Base-by-base conservation (phyloP, 2,113 vertebrate genomes). In the Reinhardtius hippoglossoides region DNA sequence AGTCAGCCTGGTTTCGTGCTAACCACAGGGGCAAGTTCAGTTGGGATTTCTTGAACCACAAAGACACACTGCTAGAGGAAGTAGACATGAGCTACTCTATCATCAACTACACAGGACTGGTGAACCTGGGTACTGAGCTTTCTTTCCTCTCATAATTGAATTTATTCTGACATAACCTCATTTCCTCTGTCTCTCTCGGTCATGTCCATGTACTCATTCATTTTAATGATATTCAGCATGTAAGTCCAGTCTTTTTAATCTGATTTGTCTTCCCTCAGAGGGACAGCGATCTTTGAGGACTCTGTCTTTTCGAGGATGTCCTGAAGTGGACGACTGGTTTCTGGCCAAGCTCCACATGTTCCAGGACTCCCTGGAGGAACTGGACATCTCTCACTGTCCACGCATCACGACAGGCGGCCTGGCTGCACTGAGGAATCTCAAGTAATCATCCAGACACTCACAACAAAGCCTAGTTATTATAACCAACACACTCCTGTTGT, bases 291-390 rank as follows among this genome's bases (percentile, higher is more conserved):
- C 83, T 44, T 79, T 97, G 68, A 92, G 71, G 27, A 89, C 87
- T 15, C 89, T 98, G 57, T 92, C 79, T 0, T 74, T 98, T 44
- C 89, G 82, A 71, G 76, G 82, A n/a, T 98, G 97, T 76, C 89
- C 93, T 48, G 81, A 95, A 3, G 74, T 98, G 10, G 95, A 97
- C 0, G 95, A 97, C 92, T 98, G 97, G 97, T 94, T 93, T 68
- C 90, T 98, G 42, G 76, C 90, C 42, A 90, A 90, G 23, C 93
- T 98, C 42, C 80, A 97, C 18, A 9, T 85, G 0, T 95, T 97
- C 50, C 72, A 91, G 5, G 79, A 87, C 61, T 94, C 89, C 0
- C 77, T 98, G 69, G 88, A 93, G 74, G 95, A 96, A 50, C 92
- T 98, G 52, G 93, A 94, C 2, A 87, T 98, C 65, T 95, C 96